Percentiles rank a stretch among this genome's conserved stretches.
phyloP scores from a whole-genome alignment of 2,113 vertebrate species.

The Megaleporinus macrocephalus region DNA sequence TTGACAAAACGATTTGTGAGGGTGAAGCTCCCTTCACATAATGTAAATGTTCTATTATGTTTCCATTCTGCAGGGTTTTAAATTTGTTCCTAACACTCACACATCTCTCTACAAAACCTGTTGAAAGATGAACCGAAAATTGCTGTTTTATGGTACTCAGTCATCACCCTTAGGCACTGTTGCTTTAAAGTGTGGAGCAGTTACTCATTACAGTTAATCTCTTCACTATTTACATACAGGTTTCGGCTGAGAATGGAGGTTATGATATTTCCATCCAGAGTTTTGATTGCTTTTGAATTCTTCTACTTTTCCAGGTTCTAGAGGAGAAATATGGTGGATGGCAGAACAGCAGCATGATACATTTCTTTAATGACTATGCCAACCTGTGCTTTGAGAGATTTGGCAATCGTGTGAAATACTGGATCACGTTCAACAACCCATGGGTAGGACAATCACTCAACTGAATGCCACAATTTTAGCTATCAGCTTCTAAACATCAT shows the following conservation, averaged over 20 bases:
- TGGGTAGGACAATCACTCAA: constrained; percentile 76
- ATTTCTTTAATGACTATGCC: constrained; percentile 86
- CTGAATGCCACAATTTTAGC: neutral
- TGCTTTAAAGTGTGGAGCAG: too few species aligned
- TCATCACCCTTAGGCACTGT: too few species aligned
- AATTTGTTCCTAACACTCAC: too few species aligned
- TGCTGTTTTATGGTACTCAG: too few species aligned
- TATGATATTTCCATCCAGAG: constrained; percentile 19
- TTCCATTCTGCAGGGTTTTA: too few species aligned
- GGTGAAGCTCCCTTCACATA: too few species aligned
- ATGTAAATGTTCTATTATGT: too few species aligned
- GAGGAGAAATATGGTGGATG: constrained; percentile 87
- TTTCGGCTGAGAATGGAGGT: neutral
- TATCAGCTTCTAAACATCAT: neutral
- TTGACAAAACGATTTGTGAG: too few species aligned
- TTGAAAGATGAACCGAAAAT: too few species aligned
- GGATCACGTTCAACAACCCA: constrained; percentile 91
- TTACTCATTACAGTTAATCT: too few species aligned
- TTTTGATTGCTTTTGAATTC: constrained; percentile 5
- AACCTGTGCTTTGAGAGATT: constrained; percentile 90
- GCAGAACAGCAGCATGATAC: constrained; percentile 87
- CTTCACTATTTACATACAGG: too few species aligned
- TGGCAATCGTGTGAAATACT: constrained; percentile 87
- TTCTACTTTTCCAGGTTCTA: constrained; percentile 73
- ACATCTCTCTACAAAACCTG: too few species aligned